A percentile compares a stretch with the other conserved stretches of the same genome.
Evolutionary conservation across 2,888 invertebrate species (phyloP).

Genomic region (Dyspetes luteomarginatus): DNA sequence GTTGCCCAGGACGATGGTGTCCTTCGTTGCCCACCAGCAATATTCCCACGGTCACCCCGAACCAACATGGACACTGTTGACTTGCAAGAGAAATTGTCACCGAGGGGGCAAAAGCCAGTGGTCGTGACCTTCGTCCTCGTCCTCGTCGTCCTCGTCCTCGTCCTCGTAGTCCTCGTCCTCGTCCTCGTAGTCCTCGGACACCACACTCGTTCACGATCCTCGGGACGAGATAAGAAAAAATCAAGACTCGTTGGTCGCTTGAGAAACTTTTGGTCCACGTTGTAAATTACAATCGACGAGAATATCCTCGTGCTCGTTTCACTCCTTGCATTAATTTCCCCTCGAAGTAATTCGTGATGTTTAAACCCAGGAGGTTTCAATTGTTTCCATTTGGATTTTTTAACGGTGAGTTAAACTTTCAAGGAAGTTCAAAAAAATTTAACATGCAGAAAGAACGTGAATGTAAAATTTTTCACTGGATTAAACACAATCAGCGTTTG

Average conservation of each 20-base stretch:
- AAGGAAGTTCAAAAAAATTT: too few relatives aligned
- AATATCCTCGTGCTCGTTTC: not conserved
- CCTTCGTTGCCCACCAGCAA: constrained; percentile 43
- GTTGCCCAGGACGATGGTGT: constrained; percentile 34
- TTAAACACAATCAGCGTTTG: too few relatives aligned
- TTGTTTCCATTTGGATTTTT: too few relatives aligned
- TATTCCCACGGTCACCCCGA: constrained; percentile 56
- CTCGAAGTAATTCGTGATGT: not conserved
- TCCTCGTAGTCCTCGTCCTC: constrained; percentile 47
- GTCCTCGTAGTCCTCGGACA: constrained; percentile 54
- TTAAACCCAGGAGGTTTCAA: too few relatives aligned
- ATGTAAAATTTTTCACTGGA: too few relatives aligned
- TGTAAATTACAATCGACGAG: constrained; percentile 37
- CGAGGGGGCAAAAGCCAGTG: constrained; percentile 22
- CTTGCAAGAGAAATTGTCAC: constrained; percentile 21
- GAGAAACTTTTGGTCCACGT: constrained; percentile 30
- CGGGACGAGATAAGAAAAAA: constrained; percentile 63
- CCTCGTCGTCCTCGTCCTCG: constrained; percentile 55
- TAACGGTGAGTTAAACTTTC: too few relatives aligned
- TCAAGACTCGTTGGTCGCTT: constrained; percentile 44
- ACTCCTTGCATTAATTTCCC: not conserved
- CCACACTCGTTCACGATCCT: constrained; percentile 60
- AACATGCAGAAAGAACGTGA: too few relatives aligned
- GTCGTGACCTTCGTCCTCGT: constrained; percentile 47
- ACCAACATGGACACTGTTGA: constrained; percentile 29